Evolutionary conservation across 2,797 vertebrate species (phyloP).

Genomic region (Fringilla coelebs): DNA sequence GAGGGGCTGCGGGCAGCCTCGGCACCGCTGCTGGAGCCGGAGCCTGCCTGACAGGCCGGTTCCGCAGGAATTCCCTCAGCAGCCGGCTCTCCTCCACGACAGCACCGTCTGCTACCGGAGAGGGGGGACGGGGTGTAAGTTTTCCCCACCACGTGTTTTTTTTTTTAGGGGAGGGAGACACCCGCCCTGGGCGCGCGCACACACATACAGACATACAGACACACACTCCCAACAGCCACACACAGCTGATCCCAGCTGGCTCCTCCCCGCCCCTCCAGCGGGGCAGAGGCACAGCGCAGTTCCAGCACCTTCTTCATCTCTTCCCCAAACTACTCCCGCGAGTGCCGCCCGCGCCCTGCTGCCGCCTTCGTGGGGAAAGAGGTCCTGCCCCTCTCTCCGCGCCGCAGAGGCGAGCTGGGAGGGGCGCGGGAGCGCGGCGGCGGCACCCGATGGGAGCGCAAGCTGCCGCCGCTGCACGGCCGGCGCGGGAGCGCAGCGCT

Average conservation of each 20-base stretch:
- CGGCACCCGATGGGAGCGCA: accelerated
- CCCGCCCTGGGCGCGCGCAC: no score
- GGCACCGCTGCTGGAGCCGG: not conserved
- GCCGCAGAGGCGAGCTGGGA: not conserved
- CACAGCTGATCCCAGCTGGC: not conserved
- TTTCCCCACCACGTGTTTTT: accelerated
- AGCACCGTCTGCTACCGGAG: no score
- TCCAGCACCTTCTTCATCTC: conserved; percentile 64
- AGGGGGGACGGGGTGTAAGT: accelerated
- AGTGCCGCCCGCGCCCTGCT: not conserved
- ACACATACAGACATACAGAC: no score
- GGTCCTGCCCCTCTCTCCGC: no score
- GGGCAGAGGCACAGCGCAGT: not conserved
- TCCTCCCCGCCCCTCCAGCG: not conserved
- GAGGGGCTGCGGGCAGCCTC: not conserved
- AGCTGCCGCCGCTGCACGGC: accelerated
- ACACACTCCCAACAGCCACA: not conserved
- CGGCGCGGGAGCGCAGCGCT: accelerated
- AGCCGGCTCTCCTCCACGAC: not conserved
- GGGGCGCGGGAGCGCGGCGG: no score
- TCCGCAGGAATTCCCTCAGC: conserved; percentile 18
- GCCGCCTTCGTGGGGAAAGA: not conserved
- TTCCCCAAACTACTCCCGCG: not conserved
- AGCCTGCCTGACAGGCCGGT: not conserved
- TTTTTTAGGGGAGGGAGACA: not conserved